Evolutionary conservation across 2,888 invertebrate genomes (phyloP).

Genomic region (Drosophila lutescens): DNA sequence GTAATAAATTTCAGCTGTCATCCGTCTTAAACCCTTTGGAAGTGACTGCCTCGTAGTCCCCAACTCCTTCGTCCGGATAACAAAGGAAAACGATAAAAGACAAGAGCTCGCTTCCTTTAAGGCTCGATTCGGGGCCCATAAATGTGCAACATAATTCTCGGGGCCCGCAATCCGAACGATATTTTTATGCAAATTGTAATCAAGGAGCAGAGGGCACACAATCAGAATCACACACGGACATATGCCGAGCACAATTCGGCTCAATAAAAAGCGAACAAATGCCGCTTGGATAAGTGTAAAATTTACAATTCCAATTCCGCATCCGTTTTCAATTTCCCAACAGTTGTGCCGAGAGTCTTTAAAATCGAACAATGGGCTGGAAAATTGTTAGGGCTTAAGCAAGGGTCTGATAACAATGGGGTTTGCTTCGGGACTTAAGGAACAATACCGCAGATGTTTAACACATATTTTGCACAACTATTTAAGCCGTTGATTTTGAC

Average conservation of each 20-base stretch:
- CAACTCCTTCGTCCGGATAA: constrained; percentile 31
- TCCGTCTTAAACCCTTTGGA: constrained; percentile 35
- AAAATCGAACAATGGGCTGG: constrained; percentile 56
- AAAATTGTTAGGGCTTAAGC: constrained; percentile 33
- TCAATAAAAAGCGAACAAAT: constrained; percentile 73
- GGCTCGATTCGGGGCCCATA: constrained; percentile 56
- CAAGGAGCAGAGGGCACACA: constrained; percentile 60
- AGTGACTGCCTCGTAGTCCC: constrained; percentile 5
- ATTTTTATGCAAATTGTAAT: constrained; percentile 75
- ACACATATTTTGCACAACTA: constrained; percentile 64
- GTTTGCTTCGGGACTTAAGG: constrained; percentile 10
- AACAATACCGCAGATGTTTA: constrained; percentile 62
- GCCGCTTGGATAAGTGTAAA: constrained; percentile 71
- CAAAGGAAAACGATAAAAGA: constrained; percentile 66
- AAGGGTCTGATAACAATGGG: constrained; percentile 26
- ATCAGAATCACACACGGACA: constrained; percentile 45
- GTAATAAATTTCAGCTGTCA: constrained; percentile 60
- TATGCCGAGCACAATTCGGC: constrained; percentile 65
- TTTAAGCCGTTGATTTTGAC: constrained; percentile 71
- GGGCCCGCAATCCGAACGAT: constrained; percentile 54
- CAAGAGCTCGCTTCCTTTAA: constrained; percentile 61
- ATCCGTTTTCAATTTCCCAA: constrained; percentile 48
- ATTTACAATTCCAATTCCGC: constrained; percentile 68
- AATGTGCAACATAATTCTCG: constrained; percentile 71
- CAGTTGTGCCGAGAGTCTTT: constrained; percentile 69